Evolutionary conservation across 2,113 vertebrate genomes (phyloP), one percentile per base, ranked within the genome.

Genomic region (Phylloscopus trochiloides): DNA sequence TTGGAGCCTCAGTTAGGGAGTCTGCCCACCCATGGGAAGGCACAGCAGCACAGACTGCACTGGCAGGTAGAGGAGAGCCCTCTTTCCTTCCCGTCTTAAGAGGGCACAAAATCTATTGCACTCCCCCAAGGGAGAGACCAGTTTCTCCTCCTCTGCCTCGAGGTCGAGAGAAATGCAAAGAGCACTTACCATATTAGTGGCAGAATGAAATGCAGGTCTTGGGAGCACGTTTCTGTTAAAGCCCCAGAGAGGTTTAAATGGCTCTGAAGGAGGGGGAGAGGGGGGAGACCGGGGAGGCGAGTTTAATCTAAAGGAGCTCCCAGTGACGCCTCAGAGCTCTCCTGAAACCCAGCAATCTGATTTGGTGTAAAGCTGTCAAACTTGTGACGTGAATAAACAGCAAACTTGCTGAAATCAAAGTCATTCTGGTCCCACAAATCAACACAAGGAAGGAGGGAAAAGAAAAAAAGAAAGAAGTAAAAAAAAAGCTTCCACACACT

Each of bases 141-240:
- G 42, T 61, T 81, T 65, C 82, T 88, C 78, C 40, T 94, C 77
- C 62, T 40, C 84, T 88, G 81, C 82, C 45, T 66, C 68, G 76
- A 85, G 84, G 73, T 94, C 73, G 86, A 82, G 31, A 96, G 65
- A 95, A 93, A 72, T 88, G 80, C 92, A 92, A 73, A 89, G 66
- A 90, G 82, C 91, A 98, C 98, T 99, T 97, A 99, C 98, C 98
- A 98, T 98, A 72, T 88, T 94, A 97, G 94, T 85, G 91, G 84
- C 77, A 97, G 93, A 80, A 93, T 91, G 91, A 93, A 97, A 93
- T 94, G 95, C 90, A 95, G 95, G 96, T 91, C 94, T 86, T 88
- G 81, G 95, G 94, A 94, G 77, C 91, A 93, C 83, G 90, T 94
- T 97, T 97, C 96, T 96, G 51, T 97, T 96, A 95, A 98, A 98